Base-by-base conservation (phyloP, 2,113 vertebrate genomes). In the Oryzias javanicus region DNA sequence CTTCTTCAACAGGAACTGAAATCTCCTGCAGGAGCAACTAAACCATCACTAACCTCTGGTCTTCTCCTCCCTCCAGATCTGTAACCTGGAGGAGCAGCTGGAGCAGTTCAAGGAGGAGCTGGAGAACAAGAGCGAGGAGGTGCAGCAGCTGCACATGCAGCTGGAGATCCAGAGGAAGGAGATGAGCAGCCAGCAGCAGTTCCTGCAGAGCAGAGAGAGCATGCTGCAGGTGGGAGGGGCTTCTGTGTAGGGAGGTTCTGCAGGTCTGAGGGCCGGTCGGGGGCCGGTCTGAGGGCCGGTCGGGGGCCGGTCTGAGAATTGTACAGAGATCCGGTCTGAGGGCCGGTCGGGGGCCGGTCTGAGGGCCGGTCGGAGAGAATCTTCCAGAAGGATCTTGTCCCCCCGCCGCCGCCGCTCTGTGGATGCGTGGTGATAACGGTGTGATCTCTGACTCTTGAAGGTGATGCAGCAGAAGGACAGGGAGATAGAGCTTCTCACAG, bases 51-150 rank as follows among this genome's bases (percentile, higher is more conserved):
- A 22, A 22, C 22, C 2, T 22, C 4, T 52, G 40, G 53, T 59
- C 51, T 47, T 3, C 35, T 47, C 67, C 24, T 49, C 5, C 1
- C 29, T 76, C 45, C 67, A 99, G 97, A 95, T 98, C 45, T 90
- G 92, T 0, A 96, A 99, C 82, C 92, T 98, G 83, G 97, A 98
- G 86, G 97, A 99, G 72, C 97, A 99, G 60, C 84, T 99, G 80
- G 97, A 99, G 60, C 97, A 98, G 76, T 99, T 99, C 81, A 92
- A 93, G 70, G 97, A 99, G 78, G 97, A 99, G 83, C 87, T 99
- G 76, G 95, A 98, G 90, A 99, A 99, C 76, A 98, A 99, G 89
- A 96, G 93, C 42, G 97, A 98, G 84, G 97, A 98, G 91, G 93
- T 96, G 66, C 96, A 98, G 80, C 97, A 98, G 66, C 88, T 99